Conservation (phyloP, 2,888 invertebrate genomes). For the Netelia melanura region DNA sequence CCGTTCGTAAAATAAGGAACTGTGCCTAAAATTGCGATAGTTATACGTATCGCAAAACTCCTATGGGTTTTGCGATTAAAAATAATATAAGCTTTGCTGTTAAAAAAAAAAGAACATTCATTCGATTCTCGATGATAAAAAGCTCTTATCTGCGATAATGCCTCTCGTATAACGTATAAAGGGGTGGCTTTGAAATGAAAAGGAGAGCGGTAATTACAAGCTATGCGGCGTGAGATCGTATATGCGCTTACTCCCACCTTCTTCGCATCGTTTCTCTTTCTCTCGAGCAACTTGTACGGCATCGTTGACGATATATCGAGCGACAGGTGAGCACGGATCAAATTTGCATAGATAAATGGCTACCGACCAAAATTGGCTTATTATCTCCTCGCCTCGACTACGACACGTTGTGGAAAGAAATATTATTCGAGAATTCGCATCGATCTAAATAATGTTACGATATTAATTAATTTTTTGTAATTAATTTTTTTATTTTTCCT, state of each 20-base stretch:
- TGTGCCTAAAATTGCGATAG: background rate
- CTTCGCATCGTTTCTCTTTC: conserved; percentile 33
- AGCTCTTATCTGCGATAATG: background rate
- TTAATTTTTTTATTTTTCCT: no score
- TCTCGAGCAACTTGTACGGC: conserved; percentile 45
- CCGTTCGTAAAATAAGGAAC: background rate
- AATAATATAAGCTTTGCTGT: background rate
- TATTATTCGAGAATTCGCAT: no score
- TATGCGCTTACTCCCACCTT: background rate
- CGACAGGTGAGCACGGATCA: conserved; percentile 42
- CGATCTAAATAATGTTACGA: background rate
- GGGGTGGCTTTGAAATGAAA: background rate
- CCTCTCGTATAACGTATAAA: background rate
- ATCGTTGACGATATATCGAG: conserved; percentile 19
- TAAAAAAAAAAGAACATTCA: background rate
- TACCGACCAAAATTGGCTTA: conserved; percentile 48
- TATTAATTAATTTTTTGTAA: background rate
- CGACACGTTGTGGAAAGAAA: no score
- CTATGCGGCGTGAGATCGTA: background rate
- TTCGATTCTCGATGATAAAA: conserved; percentile 4
- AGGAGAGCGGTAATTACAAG: conserved; percentile 14
- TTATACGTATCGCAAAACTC: background rate
- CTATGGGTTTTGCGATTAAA: background rate
- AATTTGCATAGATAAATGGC: conserved; percentile 55
- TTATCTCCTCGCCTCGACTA: background rate